phyloP scores from a whole-genome alignment of 37 sponge, comb jelly and placozoan species.

The Trichoplax adhaerens region DNA sequence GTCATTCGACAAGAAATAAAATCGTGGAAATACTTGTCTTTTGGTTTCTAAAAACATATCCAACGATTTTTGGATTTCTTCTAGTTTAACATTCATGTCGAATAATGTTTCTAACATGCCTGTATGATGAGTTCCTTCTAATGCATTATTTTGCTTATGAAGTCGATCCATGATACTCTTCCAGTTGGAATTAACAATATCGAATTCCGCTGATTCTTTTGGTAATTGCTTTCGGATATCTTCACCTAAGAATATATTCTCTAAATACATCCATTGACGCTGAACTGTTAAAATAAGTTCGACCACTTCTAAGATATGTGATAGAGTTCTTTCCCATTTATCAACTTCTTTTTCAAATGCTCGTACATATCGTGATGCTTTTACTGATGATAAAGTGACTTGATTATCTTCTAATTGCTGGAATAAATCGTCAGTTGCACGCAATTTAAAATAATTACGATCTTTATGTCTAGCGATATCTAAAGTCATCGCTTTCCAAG shows the following conservation, averaged over 20 bases:
- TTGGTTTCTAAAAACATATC: conserved; percentile 99
- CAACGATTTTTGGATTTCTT: conserved; percentile 85
- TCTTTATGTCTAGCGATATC: conserved; percentile 87
- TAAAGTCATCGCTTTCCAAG: conserved; percentile 75
- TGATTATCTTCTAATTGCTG: conserved; percentile 96
- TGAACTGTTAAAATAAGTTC: conserved; percentile 95
- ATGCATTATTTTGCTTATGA: conserved; percentile 69
- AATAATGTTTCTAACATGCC: conserved; percentile 64
- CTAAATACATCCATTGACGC: conserved; percentile 99
- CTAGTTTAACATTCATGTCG: conserved; percentile 77
- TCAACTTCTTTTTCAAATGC: conserved; percentile 93
- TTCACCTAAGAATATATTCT: conserved; percentile 39
- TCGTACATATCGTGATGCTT: conserved; percentile 89
- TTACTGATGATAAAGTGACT: conserved; percentile 92
- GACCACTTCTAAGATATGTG: conserved; percentile 86
- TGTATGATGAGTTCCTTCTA: conserved; percentile 77
- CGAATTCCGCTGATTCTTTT: conserved; percentile 81
- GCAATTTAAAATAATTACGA: conserved; percentile 7
- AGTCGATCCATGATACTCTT: conserved; percentile 67
- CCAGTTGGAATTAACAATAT: conserved; percentile 76
- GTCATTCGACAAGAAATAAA: conserved; percentile 98
- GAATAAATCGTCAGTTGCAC: conserved; percentile 87
- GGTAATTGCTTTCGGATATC: conserved; percentile 96
- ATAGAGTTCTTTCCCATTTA: conserved; percentile 94
- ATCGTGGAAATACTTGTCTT: conserved; percentile 91